A percentile compares a stretch with the other conserved stretches of the same genome.
phyloP scores from a whole-genome alignment of 2,888 invertebrate species.

The Cantharis flavilabris region DNA sequence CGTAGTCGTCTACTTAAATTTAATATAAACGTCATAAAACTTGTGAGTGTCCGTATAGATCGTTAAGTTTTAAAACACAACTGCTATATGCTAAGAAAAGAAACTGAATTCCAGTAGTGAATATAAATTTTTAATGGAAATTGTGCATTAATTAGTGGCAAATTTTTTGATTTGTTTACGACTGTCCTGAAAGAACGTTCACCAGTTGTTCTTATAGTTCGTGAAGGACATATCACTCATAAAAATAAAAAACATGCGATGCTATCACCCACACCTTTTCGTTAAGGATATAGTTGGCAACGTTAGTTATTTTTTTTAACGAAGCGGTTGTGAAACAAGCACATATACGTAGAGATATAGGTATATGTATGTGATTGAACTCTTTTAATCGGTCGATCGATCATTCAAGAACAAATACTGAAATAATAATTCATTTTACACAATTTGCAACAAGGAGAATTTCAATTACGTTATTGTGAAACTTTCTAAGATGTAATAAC shows the following conservation, averaged over 20 bases:
- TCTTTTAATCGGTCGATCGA: not conserved
- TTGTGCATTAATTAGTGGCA: not conserved
- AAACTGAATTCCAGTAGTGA: not conserved
- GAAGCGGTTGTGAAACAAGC: constrained; percentile 18
- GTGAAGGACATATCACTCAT: constrained; percentile 18
- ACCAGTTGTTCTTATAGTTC: constrained; percentile 12
- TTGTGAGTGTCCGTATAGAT: not conserved
- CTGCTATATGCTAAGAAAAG: not conserved
- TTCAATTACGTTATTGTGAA: not conserved
- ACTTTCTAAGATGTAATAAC: not conserved
- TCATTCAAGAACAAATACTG: not conserved
- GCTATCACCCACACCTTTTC: constrained; percentile 27
- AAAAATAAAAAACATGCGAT: constrained; percentile 24
- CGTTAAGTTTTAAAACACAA: not conserved
- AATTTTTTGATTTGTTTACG: not conserved
- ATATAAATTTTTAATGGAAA: not conserved
- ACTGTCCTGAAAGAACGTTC: constrained; percentile 15
- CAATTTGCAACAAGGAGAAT: not conserved
- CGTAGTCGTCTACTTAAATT: not conserved
- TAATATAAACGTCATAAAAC: not conserved
- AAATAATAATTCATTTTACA: not conserved
- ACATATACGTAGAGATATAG: not conserved
- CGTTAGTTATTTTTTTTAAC: constrained; percentile 21
- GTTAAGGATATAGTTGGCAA: constrained; percentile 26
- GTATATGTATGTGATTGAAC: not conserved